Base-by-base conservation (phyloP, 2,113 vertebrate species). In the Ctenomys sociabilis region DNA sequence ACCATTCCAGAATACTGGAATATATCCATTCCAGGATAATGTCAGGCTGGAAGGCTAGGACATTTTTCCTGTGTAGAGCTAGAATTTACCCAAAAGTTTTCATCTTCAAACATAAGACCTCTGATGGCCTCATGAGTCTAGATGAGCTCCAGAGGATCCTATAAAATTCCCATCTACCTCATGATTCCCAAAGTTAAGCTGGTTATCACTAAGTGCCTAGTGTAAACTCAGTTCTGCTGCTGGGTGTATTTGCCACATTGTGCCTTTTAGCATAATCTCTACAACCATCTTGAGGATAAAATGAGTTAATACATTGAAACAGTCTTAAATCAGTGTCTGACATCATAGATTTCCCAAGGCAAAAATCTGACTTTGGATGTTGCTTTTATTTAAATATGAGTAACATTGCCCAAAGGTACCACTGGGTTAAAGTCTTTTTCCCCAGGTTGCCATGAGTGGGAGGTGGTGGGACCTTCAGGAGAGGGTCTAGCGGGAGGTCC, bases 211-310 rank as follows among this genome's bases (percentile, higher is more conserved):
- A 61, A 85, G 63, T 11, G 32, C 5, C 32, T 64, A 12, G 0
- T 57, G 22, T 68, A 73, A 63, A 81, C 13, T 86, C 21, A 37
- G 30, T 84, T n/a, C 43, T 80, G 5, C 26, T 57, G n/a, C 19
- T 59, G 9, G 57, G 40, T 35, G 8, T 85, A 12, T 61, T 64
- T 59, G 78, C 66, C 68, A 64, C 64, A 17, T 30, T n/a, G 8
- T 32, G 63, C 54, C 61, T 73, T 68, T 85, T 40, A 78, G n/a
- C 17, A 49, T 77, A 54, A 37, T 90, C 57, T 84, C 28, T 7
- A 11, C 49, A 70, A 81, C 54, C 4, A 68, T 75, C 83, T 63
- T 73, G 40, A 88, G 40, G 59, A 81, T 90, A 91, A 95, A 94
- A 32, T 85, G 4, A 70, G 17, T 61, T 86, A 73, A 63, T 54